Evolutionary conservation across 2,113 vertebrate genomes (phyloP).

Genomic region (Macroglossus sobrinus): DNA sequence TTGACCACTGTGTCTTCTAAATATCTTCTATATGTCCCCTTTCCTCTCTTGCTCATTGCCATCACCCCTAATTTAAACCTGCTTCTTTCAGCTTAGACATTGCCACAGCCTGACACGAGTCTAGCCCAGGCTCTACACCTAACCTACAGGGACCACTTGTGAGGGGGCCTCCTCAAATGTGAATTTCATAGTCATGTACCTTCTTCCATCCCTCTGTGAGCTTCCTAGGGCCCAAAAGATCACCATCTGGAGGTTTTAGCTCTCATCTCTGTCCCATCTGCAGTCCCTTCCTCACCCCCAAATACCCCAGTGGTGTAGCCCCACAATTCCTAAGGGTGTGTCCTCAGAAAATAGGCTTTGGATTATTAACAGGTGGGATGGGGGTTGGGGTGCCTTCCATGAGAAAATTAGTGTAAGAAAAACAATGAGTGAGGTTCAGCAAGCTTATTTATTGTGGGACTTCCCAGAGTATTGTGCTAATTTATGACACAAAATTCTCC

Average conservation of each 20-base stretch:
- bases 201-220: neutral
- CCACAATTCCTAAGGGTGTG: neutral
- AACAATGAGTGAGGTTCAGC: neutral
- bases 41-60: neutral
- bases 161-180: neutral
- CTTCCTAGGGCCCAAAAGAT: neutral
- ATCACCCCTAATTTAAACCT: neutral
- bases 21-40: too few relatives aligned
- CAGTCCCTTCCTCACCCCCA: neutral
- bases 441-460: neutral
- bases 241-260: neutral
- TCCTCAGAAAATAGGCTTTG: neutral
- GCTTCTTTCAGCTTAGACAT: neutral
- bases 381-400: neutral
- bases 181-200: neutral
- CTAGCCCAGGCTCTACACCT: too few relatives aligned
- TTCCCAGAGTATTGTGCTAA: neutral
- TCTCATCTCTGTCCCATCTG: neutral
- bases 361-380: neutral
- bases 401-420: neutral
- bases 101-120: too few relatives aligned
- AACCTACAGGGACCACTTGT: neutral
- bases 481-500: neutral
- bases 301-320: neutral
- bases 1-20: neutral